These are phyloP conservation scores for Anser cygnoides DNA, from an alignment of 2,113 vertebrate genomes.

Conservation along the genomic window DNA sequence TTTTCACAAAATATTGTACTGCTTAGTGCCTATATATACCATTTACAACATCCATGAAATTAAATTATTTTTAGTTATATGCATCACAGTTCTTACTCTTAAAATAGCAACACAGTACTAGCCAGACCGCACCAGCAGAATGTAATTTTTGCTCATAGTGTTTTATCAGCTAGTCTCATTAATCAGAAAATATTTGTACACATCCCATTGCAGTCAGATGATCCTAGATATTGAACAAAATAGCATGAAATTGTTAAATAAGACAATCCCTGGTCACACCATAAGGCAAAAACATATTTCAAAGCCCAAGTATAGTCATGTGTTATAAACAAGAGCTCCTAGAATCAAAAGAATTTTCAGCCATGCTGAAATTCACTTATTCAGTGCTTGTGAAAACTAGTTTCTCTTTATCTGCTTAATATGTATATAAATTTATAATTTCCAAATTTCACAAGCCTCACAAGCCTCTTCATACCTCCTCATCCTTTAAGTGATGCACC, in stretches of 20 bases:
- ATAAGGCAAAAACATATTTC: neutral
- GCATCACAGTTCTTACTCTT: neutral
- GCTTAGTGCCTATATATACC: neutral
- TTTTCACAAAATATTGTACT: neutral
- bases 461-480: neutral
- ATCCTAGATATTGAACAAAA: neutral
- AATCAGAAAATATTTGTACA: neutral
- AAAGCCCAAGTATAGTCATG: neutral
- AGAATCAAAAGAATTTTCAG: neutral
- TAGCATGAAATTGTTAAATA: neutral
- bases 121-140: neutral
- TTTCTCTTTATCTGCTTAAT: neutral
- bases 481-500: neutral
- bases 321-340: neutral
- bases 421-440: neutral
- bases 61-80: neutral
- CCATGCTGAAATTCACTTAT: neutral
- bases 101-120: neutral
- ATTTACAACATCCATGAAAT: neutral
- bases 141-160: rapidly evolving
- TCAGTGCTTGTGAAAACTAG: neutral
- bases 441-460: neutral
- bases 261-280: neutral
- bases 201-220: neutral
- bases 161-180: neutral